Conservation (phyloP, 2,888 invertebrate species). For the Andrena trimmerana region DNA sequence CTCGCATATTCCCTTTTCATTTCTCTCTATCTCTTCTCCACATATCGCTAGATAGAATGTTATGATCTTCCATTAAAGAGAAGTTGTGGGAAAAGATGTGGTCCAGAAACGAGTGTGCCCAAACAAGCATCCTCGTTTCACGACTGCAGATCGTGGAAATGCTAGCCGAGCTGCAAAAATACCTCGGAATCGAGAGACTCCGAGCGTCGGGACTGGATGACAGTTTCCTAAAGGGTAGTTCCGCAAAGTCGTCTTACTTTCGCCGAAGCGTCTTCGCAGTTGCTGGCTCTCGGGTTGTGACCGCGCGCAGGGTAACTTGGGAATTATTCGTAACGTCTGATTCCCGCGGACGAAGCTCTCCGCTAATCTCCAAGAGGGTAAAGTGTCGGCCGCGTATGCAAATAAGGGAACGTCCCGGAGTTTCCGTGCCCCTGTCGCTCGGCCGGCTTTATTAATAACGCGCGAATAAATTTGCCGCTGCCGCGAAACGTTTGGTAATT, state of each 20-base stretch:
- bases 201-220: background rate
- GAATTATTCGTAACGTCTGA: conserved; percentile 33
- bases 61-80: too few species aligned
- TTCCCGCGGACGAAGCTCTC: conserved; percentile 35
- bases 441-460: conserved; percentile 54
- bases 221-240: conserved; percentile 12
- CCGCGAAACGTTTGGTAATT: conserved; percentile 26
- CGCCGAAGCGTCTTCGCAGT: background rate
- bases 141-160: background rate
- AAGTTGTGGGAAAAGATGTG: too few species aligned
- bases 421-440: conserved; percentile 25
- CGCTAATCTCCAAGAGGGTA: conserved; percentile 41
- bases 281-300: background rate
- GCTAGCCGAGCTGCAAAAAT: conserved; percentile 1
- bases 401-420: conserved; percentile 27
- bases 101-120: background rate
- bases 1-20: too few species aligned
- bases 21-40: too few species aligned
- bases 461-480: conserved; percentile 42
- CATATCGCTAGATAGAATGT: too few species aligned
- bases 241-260: conserved; percentile 22
- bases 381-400: conserved; percentile 34
- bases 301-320: conserved; percentile 10
- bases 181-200: background rate
- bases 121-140: background rate